Base-by-base conservation (phyloP, 2,888 invertebrate species). In the Spilosoma lubricipeda region DNA sequence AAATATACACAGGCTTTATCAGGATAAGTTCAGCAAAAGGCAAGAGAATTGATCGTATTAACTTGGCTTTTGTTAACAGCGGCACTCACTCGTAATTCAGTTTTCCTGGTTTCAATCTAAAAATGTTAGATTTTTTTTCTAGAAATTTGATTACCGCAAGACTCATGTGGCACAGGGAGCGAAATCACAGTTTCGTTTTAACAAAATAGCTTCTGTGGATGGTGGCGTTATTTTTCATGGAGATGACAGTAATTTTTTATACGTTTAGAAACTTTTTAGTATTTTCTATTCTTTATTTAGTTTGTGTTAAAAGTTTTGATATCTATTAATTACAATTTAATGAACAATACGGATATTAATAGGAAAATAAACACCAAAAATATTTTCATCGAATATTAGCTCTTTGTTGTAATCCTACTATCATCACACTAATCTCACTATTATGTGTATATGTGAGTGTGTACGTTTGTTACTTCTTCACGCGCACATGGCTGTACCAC, bases 81-180 rank as follows among this genome's bases (percentile, higher is more conserved):
- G 48, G 48, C 48, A 71, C 42, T 70, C 39, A 63, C 42, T 63
- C 45, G 63, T 70, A 45, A 70, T 70, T 70, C 63, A 63, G 59
- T 63, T 70, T 70, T 18, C 18, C 30, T 63, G 30, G 63, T 63
- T n/a, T 30, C 39, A 27, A 23, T 45, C 45, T 42, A 63, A 63
- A 59, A 59, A 45, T 23, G 27, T 18, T 70, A 42, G 63, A 56
- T 52, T 63, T 39, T 63, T 23, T 42, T 42, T 70, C 27, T 20
- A 30, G 30, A 70, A 70, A 63, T 42, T 30, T 30, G 70, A 27
- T 42, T 20, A 63, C 30, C 8, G 27, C 20, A 45, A 13, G 27
- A 23, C 30, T 70, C 27, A 20, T n/a, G 39, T 27, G 56, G 27
- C 27, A 42, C 42, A 30, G 20, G 9, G 23, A 45, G 23, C 0